Base-by-base conservation (phyloP, 2,113 vertebrate species). In the Emydura subglobosa region DNA sequence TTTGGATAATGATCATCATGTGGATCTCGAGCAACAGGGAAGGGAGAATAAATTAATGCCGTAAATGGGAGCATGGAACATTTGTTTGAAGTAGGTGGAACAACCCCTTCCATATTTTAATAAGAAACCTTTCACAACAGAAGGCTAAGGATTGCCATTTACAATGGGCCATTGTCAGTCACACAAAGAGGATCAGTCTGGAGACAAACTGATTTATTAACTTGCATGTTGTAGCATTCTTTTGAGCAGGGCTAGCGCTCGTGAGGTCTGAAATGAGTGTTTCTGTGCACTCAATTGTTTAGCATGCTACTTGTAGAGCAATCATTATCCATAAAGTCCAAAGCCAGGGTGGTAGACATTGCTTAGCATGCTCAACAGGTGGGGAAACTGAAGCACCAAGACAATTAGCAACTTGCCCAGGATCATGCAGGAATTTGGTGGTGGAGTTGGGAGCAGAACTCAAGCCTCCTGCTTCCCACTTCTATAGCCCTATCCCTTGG, bases 161-260 rank as follows among this genome's bases (percentile, higher is more conserved):
- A 91, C 97, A 97, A 86, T 22, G 1, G 86, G 92, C 95, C 95
- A 90, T 97, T 97, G 97, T 97, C 95, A 93, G 94, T 83, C 19
- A 0, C 95, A 97, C 97, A 97, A 97, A 97, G 97, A 93, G 6
- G 91, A 89, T 76, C 10, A 0, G 79, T 88, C 94, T 86, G 94
- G 87, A 96, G 94, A 95, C 97, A 97, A 95, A 93, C 96, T 96
- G 97, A 97, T 96, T 96, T 96, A 96, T 96, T 96, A 97, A 96
- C 96, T 96, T 91, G 93, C 0, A 1, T 80, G 93, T 94, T 0
- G 2, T 83, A 24, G 93, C 0, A 0, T 54, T 96, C 91, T 91
- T 91, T 0, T 1, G 89, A 89, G 85, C 0, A 47, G 81, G 74
- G 74, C 25, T 47, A 78, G 74, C 27, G 44, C 12, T 24, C 14